These are phyloP conservation scores for Drosophila vallismaia DNA, from an alignment of 2,888 invertebrate genomes.

Conservation along the genomic window DNA sequence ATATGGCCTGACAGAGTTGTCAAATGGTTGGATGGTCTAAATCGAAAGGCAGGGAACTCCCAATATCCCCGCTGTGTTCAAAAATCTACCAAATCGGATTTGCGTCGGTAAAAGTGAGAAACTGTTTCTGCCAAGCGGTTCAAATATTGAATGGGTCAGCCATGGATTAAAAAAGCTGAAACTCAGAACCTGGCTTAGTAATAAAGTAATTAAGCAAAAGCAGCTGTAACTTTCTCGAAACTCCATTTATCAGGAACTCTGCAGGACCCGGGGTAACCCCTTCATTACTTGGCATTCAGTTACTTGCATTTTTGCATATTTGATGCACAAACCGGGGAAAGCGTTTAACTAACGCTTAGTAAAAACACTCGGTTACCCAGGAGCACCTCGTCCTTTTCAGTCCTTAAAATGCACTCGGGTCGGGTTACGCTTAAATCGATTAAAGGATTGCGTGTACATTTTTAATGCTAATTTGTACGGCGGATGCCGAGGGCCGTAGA, in stretches of 20 bases:
- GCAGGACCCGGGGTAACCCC: background rate
- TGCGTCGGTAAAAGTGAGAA: constrained; percentile 10
- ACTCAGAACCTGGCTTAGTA: background rate
- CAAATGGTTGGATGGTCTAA: constrained; percentile 38
- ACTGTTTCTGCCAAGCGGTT: background rate
- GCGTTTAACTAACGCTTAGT: constrained; percentile 28
- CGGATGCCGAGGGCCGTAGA: constrained; percentile 19
- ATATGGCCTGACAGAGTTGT: constrained; percentile 46
- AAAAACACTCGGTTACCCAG: constrained; percentile 10
- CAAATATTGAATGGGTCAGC: background rate
- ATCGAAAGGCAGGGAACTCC: constrained; percentile 15
- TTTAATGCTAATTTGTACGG: constrained; percentile 46
- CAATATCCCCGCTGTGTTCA: constrained; percentile 1
- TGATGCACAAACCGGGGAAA: constrained; percentile 33
- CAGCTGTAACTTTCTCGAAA: background rate
- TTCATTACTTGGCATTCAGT: constrained; percentile 13
- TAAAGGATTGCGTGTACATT: constrained; percentile 52
- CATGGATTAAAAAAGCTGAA: background rate
- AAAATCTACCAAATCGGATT: constrained; percentile 39
- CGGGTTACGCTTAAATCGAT: constrained; percentile 52
- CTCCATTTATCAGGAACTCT: background rate
- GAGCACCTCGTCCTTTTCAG: background rate
- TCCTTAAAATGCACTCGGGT: constrained; percentile 10
- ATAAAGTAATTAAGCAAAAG: background rate
- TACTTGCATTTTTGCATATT: constrained; percentile 42